Evolutionary conservation across 2,113 vertebrate genomes (phyloP), one percentile per base, ranked within the genome.

Genomic region (Thalassoma bifasciatum): DNA sequence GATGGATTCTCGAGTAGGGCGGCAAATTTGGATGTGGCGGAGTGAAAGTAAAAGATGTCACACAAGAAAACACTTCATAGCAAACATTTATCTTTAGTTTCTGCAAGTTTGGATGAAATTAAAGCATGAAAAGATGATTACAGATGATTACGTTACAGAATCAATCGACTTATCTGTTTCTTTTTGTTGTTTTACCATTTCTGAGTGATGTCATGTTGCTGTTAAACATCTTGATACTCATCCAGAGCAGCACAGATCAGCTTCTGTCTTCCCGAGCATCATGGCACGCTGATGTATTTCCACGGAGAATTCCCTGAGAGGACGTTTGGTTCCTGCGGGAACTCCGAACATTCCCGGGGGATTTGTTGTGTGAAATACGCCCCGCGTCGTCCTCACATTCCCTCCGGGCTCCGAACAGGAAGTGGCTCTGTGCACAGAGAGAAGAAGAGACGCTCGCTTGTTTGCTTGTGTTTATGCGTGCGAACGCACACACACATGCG

Each of bases 321-420:
- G 72, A 65, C 66, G 60, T 38, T 64, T 75, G 59, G 54, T 58
- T 83, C 79, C 79, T 65, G 60, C 24, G 86, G 88, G 86, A 86
- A 80, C 81, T 53, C 42, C 13, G 1, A 56, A 69, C 61, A 70
- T 92, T 92, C 89, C 81, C 46, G 17, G 1, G 63, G 85, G 91
- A 79, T 75, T 83, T 77, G 70, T 30, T 44, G 66, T 74, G 68
- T 81, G 69, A 86, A 79, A 81, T 56, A 64, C 69, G 53, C 76
- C 85, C 56, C 8, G 62, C 72, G 69, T 60, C 58, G 19, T 76
- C 71, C 77, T 51, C 56, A 58, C 21, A 56, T 83, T 89, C 85
- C 80, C 85, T 67, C 53, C 51, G 77, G 88, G 77, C 65, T 83
- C 66, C 54, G 21, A 61, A 53, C 73, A 80, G 79, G 86, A 87